Conservation (phyloP, 2,888 invertebrate genomes). For the Petrophora chlorosata region DNA sequence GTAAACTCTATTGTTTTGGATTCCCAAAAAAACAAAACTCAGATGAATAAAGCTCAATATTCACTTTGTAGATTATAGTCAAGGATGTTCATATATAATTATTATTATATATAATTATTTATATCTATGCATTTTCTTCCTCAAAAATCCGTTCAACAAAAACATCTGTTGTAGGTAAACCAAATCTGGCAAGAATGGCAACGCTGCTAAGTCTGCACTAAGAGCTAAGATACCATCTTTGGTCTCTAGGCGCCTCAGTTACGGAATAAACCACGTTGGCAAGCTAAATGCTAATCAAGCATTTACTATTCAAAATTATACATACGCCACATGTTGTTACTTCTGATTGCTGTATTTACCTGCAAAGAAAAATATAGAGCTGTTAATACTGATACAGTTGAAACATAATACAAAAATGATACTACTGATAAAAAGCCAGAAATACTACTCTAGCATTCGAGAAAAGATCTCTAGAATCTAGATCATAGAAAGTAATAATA, state of each 20-base stretch:
- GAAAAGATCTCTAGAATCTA: not conserved
- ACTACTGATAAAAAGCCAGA: too few species aligned
- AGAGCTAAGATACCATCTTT: not conserved
- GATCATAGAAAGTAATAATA: too few species aligned
- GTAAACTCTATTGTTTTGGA: too few species aligned
- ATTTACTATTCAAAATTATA: slow-evolving; percentile 12
- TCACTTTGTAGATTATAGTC: too few species aligned
- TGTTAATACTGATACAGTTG: not conserved
- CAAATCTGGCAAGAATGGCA: slow-evolving; percentile 8
- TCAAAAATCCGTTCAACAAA: too few species aligned
- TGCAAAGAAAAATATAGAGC: slow-evolving; percentile 22
- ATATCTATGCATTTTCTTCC: too few species aligned
- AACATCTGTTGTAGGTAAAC: slow-evolving; percentile 19
- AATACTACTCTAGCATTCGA: not conserved
- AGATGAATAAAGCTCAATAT: too few species aligned
- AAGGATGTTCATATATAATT: too few species aligned
- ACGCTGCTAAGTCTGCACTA: not conserved
- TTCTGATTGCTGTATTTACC: slow-evolving; percentile 23
- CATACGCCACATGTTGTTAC: slow-evolving; percentile 8
- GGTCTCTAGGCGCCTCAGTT: slow-evolving; percentile 3
- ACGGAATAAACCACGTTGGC: slow-evolving; percentile 10
- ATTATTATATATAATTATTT: too few species aligned
- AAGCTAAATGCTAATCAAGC: slow-evolving; percentile 5
- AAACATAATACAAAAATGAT: too few species aligned
- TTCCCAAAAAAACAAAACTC: too few species aligned